A percentile compares a stretch with the other conserved stretches of the same genome.
Conservation (phyloP, 1,140 invertebrate species). For the Diploscapter pachys region DNA sequence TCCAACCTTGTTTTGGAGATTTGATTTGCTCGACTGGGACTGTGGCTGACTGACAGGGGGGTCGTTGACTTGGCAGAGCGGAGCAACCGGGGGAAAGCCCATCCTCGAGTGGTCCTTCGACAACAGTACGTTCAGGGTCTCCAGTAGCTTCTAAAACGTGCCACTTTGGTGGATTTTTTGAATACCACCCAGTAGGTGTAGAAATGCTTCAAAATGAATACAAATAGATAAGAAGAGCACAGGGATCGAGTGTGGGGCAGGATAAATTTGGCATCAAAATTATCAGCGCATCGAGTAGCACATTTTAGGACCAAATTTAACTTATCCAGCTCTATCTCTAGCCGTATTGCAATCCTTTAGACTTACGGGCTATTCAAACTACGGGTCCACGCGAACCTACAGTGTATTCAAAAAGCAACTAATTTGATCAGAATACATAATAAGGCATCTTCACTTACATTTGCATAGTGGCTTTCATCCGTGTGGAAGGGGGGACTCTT, state of each 20-base stretch:
- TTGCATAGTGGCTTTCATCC: background rate
- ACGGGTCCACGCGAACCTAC: background rate
- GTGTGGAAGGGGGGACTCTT: slow-evolving; percentile 1
- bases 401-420: no score
- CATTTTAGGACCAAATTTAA: background rate
- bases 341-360: background rate
- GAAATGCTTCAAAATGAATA: background rate
- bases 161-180: no score
- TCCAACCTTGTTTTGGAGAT: no score
- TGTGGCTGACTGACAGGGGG: no score
- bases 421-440: no score
- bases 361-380: background rate
- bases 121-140: background rate
- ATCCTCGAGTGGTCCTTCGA: slow-evolving; percentile 1
- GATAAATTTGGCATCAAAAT: background rate
- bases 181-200: no score
- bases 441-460: no score
- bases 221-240: background rate
- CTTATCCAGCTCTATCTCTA: background rate
- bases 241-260: background rate
- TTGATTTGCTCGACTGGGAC: no score
- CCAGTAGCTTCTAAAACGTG: slow-evolving; percentile 5
- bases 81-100: background rate
- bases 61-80: no score
- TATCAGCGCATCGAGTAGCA: background rate